phyloP scores from a whole-genome alignment of 1,140 invertebrate species.

The Cephus cinctus region DNA sequence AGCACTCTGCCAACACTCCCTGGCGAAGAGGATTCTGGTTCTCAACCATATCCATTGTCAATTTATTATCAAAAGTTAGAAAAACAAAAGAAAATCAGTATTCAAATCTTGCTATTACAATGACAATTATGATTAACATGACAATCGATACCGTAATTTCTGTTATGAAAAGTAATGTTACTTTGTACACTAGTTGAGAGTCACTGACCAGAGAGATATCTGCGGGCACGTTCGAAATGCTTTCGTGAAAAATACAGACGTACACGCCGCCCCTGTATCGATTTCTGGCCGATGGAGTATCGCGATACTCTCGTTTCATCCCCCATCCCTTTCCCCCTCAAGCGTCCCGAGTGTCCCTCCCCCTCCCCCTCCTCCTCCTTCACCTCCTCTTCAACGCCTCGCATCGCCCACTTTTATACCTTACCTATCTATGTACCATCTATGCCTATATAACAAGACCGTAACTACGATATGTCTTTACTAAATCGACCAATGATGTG shows the following conservation, averaged over 20 bases:
- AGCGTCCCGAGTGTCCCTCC: background rate
- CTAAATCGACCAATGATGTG: too few relatives aligned
- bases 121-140: too few relatives aligned
- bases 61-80: too few relatives aligned
- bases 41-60: too few relatives aligned
- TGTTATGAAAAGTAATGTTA: too few relatives aligned
- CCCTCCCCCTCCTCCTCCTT: background rate
- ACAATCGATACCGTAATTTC: too few relatives aligned
- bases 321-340: slow-evolving; percentile 10
- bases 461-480: too few relatives aligned
- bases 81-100: too few relatives aligned
- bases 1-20: slow-evolving; percentile 47
- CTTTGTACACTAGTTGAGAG: slow-evolving; percentile 39
- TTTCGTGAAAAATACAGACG: slow-evolving; percentile 48
- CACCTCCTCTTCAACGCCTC: background rate
- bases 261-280: slow-evolving; percentile 44
- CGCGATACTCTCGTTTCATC: slow-evolving; percentile 42
- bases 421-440: too few relatives aligned
- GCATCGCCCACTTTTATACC: background rate
- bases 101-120: too few relatives aligned
- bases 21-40: background rate
- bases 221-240: slow-evolving; percentile 38
- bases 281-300: slow-evolving; percentile 52
- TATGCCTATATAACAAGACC: too few relatives aligned
- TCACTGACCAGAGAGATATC: slow-evolving; percentile 32